Conservation (phyloP, 2,113 vertebrate genomes). For the Corvus moneduloides region DNA sequence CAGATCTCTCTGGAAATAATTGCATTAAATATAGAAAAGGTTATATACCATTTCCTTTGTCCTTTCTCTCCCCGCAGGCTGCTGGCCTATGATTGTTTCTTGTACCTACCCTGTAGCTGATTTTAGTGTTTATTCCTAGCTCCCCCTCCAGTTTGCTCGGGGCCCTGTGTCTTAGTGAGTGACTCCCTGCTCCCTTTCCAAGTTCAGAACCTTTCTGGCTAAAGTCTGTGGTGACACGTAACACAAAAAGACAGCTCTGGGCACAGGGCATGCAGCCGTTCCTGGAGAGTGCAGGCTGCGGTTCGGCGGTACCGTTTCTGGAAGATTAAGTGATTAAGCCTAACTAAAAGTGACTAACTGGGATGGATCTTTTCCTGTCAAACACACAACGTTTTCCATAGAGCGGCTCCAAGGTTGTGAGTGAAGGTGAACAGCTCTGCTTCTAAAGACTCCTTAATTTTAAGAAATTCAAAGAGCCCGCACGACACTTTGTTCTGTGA, state of each 20-base stretch:
- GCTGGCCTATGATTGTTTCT: conserved; percentile 1
- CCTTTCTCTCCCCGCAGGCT: conserved; percentile 24
- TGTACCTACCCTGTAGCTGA: conserved; percentile 32
- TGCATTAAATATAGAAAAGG: conserved; percentile 20
- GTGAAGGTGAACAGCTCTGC: conserved; percentile 70
- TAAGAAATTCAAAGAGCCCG: conserved; percentile 74
- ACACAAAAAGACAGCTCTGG: conserved; percentile 57
- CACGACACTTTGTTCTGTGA: conserved; percentile 70
- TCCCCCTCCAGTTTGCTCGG: neutral
- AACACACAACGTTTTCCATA: neutral
- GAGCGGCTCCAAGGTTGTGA: conserved; percentile 69
- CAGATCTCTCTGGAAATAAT: neutral
- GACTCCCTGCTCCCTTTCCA: conserved; percentile 13
- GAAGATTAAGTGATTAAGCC: conserved; percentile 36
- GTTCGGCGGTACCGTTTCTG: neutral
- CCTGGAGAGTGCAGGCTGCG: neutral
- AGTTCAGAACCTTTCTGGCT: conserved; percentile 56
- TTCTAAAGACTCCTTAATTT: conserved; percentile 75
- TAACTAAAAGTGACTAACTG: conserved; percentile 55
- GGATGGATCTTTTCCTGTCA: conserved; percentile 51
- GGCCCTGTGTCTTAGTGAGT: conserved; percentile 7
- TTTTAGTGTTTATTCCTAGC: conserved; percentile 52
- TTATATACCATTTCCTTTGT: neutral
- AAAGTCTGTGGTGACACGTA: neutral
- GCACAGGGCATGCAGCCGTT: neutral